Evolutionary conservation across 2,113 vertebrate genomes (phyloP), one percentile per base, ranked within the genome.

Genomic region (Syrmaticus mikado): DNA sequence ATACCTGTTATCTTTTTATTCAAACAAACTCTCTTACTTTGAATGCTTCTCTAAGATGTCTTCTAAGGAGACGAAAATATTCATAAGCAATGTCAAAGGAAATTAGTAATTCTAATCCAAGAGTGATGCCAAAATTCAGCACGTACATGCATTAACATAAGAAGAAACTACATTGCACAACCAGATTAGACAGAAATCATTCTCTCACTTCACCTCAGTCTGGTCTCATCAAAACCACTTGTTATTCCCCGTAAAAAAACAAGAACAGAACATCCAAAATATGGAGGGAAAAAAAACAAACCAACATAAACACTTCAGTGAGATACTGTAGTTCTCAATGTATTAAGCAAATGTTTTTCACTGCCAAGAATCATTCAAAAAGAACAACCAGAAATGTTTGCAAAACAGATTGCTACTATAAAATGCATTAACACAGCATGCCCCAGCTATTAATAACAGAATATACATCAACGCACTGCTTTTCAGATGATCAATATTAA

Each of bases 401-500:
- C 65, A 81, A 92, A 96, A 71, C 87, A 95, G 85, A 91, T 6
- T 83, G 89, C 43, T 72, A 60, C 64, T 87, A 74, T 36, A 53
- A 81, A 94, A 67, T 62, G n/a, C 65, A 90, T 78, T 83, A 93
- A 94, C 55, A 43, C 16, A 65, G 34, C 28, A 64, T 30, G 58
- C 46, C 58, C 58, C 28, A 89, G 62, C 50, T 90, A 94, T 90
- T 90, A 93, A 79, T 95, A 97, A 92, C 2, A 65, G 70, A 90
- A 72, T 53, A 75, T 46, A 83, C 34, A 91, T 46, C 87, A 93
- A 74, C 83, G 58, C 87, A 75, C 62, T 65, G 62, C 57, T 93
- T 94, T 88, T 68, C n/a, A 75, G 40, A 88, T 46, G 67, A 81
- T 87, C 77, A 66, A 55, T 91, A 94, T 57, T 94, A 94, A 97